These are phyloP conservation scores for Petrosia ficiformis DNA, from an alignment of 37 sponge, comb jelly and placozoan genomes.

Conservation along the genomic window DNA sequence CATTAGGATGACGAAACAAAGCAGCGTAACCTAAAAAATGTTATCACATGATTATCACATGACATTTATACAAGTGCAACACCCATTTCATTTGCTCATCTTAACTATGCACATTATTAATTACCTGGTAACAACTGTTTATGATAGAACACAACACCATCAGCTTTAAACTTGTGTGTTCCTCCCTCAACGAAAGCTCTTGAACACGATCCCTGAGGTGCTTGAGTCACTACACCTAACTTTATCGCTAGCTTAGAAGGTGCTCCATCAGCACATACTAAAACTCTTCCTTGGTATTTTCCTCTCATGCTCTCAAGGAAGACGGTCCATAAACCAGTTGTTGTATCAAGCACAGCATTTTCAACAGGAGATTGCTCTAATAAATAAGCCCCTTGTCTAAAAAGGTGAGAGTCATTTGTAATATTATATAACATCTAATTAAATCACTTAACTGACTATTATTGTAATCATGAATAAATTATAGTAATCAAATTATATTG, in stretches of 20 bases:
- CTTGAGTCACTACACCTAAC: slow-evolving; percentile 45
- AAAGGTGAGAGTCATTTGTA: too few species aligned
- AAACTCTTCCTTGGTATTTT: slow-evolving; percentile 37
- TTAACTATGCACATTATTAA: neutral
- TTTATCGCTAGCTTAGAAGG: slow-evolving; percentile 43
- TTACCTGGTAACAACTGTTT: slow-evolving; percentile 44
- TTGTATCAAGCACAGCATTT: slow-evolving; percentile 36
- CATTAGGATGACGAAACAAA: slow-evolving; percentile 47
- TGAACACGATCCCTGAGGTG: slow-evolving; percentile 49
- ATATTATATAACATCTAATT: neutral
- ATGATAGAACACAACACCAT: slow-evolving; percentile 62
- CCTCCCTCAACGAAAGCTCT: slow-evolving; percentile 52
- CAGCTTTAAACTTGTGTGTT: slow-evolving; percentile 62
- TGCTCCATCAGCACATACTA: slow-evolving; percentile 69
- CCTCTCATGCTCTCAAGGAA: slow-evolving; percentile 27
- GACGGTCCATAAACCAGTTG: slow-evolving; percentile 61
- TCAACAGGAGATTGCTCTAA: slow-evolving; percentile 37
- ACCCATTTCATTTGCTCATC: neutral
- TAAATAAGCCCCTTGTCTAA: slow-evolving; percentile 47
- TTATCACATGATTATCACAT: neutral
- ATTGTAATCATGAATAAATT: too few species aligned
- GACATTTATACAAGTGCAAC: neutral
- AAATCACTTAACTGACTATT: neutral
- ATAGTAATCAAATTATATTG: too few species aligned
- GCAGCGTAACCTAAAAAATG: slow-evolving; percentile 40